Conservation (phyloP, 2,797 vertebrate species). For the Mycteria americana region DNA sequence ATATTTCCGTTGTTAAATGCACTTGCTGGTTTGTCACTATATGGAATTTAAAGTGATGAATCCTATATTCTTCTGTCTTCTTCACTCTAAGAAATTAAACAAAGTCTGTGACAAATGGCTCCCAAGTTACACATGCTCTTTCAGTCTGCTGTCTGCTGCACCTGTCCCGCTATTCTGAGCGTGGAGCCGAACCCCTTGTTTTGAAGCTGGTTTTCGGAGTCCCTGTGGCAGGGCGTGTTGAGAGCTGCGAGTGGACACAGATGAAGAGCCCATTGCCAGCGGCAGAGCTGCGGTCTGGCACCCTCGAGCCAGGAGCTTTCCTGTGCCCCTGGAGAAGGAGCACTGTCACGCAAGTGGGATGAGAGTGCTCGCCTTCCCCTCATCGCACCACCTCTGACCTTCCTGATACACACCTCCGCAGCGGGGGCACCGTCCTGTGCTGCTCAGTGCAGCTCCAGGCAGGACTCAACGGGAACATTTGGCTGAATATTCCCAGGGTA, state of each 20-base stretch:
- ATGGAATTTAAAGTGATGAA: background rate
- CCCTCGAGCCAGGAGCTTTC: background rate
- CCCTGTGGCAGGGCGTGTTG: background rate
- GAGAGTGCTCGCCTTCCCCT: background rate
- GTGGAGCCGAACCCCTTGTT: background rate
- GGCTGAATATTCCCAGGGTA: background rate
- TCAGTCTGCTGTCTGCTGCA: background rate
- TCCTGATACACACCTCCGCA: background rate
- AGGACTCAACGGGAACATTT: background rate
- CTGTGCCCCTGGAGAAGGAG: background rate
- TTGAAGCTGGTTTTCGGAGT: background rate
- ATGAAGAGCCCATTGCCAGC: background rate
- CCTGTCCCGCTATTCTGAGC: background rate
- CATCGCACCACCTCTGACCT: background rate
- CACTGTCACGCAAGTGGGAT: background rate
- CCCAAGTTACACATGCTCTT: background rate
- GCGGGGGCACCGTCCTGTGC: background rate
- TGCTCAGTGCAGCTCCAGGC: background rate
- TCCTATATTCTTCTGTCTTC: background rate
- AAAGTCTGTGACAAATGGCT: background rate
- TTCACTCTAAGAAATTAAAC: background rate
- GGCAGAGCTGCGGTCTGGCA: background rate
- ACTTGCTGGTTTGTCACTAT: slow-evolving; percentile 10
- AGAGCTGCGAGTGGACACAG: background rate
- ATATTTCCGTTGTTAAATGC: slow-evolving; percentile 29